These are phyloP conservation scores for Cyanoliseus patagonus DNA, from an alignment of 2,113 vertebrate species.

Conservation along the genomic window DNA sequence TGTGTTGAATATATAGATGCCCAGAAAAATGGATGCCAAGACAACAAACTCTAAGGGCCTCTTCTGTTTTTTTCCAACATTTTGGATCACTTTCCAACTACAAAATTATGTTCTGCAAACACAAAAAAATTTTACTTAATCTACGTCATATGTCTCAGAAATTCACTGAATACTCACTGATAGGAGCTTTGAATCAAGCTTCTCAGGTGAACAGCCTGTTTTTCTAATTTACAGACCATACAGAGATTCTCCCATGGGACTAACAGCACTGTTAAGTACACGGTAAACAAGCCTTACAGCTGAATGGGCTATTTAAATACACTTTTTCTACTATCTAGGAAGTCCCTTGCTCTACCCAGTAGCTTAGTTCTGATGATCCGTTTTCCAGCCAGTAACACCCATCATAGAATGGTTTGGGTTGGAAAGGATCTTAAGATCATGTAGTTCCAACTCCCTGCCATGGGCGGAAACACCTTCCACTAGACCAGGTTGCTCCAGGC, in stretches of 20 bases:
- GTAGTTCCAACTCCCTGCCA: neutral
- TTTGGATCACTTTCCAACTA: neutral
- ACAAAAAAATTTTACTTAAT: neutral
- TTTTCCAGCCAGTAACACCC: neutral
- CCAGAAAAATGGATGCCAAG: neutral
- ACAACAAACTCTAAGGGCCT: neutral
- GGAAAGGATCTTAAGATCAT: neutral
- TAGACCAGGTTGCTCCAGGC: neutral
- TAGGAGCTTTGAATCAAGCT: neutral
- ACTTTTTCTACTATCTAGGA: neutral
- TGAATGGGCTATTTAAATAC: neutral
- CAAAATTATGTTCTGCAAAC: fast-evolving
- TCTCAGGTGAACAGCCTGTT: neutral
- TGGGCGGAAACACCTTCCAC: neutral
- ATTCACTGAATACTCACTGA: neutral
- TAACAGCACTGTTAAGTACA: no score
- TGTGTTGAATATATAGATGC: neutral
- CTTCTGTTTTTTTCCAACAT: neutral
- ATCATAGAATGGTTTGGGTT: neutral
- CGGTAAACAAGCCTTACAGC: neutral
- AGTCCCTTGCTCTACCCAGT: neutral
- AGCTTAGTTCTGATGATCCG: neutral
- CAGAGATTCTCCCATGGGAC: fast-evolving
- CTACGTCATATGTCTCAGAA: neutral
- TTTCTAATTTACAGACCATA: neutral